Conservation (phyloP, 1,140 invertebrate species). For the Lepidotrigona ventralis region DNA sequence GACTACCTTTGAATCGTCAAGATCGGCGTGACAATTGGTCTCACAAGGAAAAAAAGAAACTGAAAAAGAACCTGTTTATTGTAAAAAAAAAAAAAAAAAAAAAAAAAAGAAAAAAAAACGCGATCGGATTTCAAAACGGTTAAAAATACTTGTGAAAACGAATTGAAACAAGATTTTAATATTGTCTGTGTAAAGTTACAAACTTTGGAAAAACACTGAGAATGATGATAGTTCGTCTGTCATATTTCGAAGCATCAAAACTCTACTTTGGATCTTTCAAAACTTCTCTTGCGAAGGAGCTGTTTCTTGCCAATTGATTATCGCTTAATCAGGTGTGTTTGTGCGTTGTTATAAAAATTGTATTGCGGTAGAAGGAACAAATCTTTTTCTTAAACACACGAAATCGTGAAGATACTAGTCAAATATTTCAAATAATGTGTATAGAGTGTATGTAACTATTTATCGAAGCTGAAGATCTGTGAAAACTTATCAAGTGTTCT, state of each 20-base stretch:
- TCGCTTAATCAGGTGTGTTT: conserved; percentile 5
- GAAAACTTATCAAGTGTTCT: background rate
- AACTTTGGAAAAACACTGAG: background rate
- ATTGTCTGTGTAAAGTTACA: background rate
- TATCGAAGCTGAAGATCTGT: background rate
- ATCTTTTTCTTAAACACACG: background rate
- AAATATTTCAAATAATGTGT: conserved; percentile 3
- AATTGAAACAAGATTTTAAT: conserved; percentile 8
- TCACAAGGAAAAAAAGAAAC: conserved; percentile 10
- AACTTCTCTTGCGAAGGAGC: background rate
- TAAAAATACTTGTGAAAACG: conserved; percentile 15
- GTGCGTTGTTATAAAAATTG: background rate
- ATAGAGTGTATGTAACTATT: background rate
- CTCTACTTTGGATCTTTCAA: background rate
- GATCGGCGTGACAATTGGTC: conserved; percentile 45
- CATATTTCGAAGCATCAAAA: conserved; percentile 10
- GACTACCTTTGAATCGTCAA: conserved; percentile 56
- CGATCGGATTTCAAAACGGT: conserved; percentile 12
- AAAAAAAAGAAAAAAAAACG: background rate
- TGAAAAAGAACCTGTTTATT: conserved; percentile 22
- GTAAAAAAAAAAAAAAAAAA: conserved; percentile 4
- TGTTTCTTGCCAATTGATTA: conserved; percentile 29
- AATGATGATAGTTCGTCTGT: conserved; percentile 31
- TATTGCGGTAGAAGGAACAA: background rate
- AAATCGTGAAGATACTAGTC: conserved; percentile 18